phyloP scores from a whole-genome alignment of 2,113 vertebrate species.

The Anser cygnoides region DNA sequence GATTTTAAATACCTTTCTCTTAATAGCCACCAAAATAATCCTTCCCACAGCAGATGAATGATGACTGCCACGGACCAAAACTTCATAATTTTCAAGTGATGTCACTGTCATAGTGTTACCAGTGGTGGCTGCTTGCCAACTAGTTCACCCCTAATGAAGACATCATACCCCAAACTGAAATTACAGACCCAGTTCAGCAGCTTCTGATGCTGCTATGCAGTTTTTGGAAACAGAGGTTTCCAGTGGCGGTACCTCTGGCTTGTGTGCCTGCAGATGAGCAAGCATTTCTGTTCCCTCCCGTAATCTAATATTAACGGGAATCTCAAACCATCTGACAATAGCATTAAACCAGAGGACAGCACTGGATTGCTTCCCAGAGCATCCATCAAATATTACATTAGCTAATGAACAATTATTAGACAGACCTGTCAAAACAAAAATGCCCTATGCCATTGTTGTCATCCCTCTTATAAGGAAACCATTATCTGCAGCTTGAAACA shows the following conservation, averaged over 20 bases:
- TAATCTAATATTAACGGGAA: neutral
- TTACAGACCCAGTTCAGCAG: neutral
- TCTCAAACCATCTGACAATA: slow-evolving; percentile 20
- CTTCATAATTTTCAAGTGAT: neutral
- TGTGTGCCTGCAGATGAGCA: neutral
- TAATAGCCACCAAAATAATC: neutral
- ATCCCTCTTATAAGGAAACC: slow-evolving; percentile 1
- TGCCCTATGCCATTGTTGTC: neutral
- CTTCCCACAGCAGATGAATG: neutral
- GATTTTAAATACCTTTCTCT: neutral
- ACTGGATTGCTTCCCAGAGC: slow-evolving; percentile 30
- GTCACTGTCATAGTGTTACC: neutral
- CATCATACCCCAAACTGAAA: neutral
- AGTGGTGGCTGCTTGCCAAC: neutral
- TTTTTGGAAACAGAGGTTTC: neutral
- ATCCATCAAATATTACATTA: slow-evolving; percentile 42
- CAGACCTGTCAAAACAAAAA: slow-evolving; percentile 42
- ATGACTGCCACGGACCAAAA: neutral
- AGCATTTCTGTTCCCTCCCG: neutral
- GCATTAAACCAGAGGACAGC: neutral
- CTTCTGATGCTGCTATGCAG: neutral
- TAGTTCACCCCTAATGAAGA: neutral
- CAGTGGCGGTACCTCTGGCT: neutral
- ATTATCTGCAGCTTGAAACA: neutral
- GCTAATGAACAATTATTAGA: slow-evolving; percentile 11